A percentile compares a stretch with the other conserved stretches of the same genome.
Evolutionary conservation across 2,797 vertebrate genomes (phyloP).

Genomic region (Protonibea diacanthus): DNA sequence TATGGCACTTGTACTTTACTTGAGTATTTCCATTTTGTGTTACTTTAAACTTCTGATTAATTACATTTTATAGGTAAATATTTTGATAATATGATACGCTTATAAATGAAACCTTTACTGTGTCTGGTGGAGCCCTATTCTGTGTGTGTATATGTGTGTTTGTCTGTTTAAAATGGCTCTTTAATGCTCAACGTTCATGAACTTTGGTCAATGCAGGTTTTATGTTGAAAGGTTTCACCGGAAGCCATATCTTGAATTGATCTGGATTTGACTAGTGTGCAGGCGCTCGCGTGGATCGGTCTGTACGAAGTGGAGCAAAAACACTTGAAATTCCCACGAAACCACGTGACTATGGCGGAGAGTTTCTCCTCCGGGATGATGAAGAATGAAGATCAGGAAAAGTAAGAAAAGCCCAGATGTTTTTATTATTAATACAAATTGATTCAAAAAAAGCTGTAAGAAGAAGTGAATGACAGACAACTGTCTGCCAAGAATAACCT

Average conservation of each 20-base stretch:
- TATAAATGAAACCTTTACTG: no score
- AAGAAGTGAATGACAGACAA: neutral
- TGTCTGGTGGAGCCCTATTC: no score
- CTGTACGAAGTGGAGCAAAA: neutral
- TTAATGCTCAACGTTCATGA: neutral
- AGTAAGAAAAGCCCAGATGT: constrained; percentile 24
- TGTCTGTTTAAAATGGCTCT: no score
- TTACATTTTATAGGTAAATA: no score
- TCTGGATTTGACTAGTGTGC: neutral
- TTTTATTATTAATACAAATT: neutral
- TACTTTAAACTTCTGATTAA: no score
- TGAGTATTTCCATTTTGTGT: no score
- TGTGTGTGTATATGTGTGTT: no score
- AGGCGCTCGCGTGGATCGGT: no score
- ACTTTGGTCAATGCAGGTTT: neutral
- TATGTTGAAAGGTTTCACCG: constrained; percentile 43
- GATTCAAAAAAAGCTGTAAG: neutral
- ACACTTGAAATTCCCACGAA: neutral
- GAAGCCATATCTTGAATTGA: no score
- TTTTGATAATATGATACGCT: no score
- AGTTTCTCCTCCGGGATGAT: fast-evolving
- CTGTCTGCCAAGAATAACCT: neutral
- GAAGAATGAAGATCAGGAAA: neutral
- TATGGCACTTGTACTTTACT: no score
- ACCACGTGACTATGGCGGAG: constrained; percentile 20